Evolutionary conservation across 2,888 invertebrate species (phyloP).

Genomic region (Diarsia brunnea): DNA sequence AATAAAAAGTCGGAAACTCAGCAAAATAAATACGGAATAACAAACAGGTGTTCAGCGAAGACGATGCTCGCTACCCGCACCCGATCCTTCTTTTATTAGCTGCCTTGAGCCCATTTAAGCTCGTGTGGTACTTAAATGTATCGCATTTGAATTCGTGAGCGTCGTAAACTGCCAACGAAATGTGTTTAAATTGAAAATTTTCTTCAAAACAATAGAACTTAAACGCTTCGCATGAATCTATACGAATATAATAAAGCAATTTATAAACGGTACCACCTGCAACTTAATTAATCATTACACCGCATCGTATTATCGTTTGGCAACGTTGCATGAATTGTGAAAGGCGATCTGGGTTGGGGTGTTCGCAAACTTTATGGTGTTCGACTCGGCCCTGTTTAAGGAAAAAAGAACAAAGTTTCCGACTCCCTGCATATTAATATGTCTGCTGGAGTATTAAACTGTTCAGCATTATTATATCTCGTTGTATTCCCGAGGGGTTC

Average conservation of each 20-base stretch:
- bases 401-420: slow-evolving; percentile 52
- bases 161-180: slow-evolving; percentile 69
- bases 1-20: slow-evolving; percentile 59
- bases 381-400: slow-evolving; percentile 35
- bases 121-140: slow-evolving; percentile 68
- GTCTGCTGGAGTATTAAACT: slow-evolving; percentile 49
- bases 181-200: slow-evolving; percentile 71
- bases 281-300: slow-evolving; percentile 59
- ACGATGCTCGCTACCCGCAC: slow-evolving; percentile 64
- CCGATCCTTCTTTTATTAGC: slow-evolving; percentile 74
- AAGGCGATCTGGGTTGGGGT: slow-evolving; percentile 30
- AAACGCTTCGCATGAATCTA: slow-evolving; percentile 46
- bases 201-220: slow-evolving; percentile 57
- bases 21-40: slow-evolving; percentile 70
- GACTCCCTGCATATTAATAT: slow-evolving; percentile 56
- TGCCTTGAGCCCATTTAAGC: slow-evolving; percentile 73
- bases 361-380: slow-evolving; percentile 54
- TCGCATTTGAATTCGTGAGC: slow-evolving; percentile 69
- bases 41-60: slow-evolving; percentile 74
- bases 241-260: slow-evolving; percentile 47
- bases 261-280: slow-evolving; percentile 49
- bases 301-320: slow-evolving; percentile 49
- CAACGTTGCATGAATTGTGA: slow-evolving; percentile 64
- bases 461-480: slow-evolving; percentile 47
- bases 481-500: slow-evolving; percentile 31